Evolutionary conservation across 2,113 vertebrate genomes (phyloP).

Genomic region (Mormyrus iriodes): DNA sequence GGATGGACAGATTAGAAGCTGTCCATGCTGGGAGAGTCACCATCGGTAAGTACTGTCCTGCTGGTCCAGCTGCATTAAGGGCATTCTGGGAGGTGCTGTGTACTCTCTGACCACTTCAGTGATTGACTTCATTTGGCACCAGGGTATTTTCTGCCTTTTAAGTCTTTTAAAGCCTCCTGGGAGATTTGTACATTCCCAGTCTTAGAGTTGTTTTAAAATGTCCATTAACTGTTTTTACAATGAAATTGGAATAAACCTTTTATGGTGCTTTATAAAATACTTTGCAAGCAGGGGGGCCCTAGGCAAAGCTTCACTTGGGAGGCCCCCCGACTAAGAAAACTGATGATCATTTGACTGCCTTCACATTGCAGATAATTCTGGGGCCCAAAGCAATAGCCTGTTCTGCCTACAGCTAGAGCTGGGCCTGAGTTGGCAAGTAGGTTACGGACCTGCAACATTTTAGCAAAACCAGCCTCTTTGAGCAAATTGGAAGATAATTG

Average conservation of each 20-base stretch:
- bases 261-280: background rate
- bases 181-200: background rate
- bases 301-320: background rate
- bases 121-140: background rate
- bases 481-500: background rate
- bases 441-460: background rate
- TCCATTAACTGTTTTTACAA: background rate
- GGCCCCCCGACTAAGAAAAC: background rate
- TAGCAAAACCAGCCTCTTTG: background rate
- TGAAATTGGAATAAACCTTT: background rate
- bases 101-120: background rate
- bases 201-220: background rate
- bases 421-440: background rate
- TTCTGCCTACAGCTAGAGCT: background rate
- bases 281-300: background rate
- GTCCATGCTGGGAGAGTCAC: background rate
- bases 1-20: background rate
- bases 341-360: background rate
- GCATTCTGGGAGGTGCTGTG: background rate
- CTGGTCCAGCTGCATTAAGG: background rate
- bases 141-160: background rate
- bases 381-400: background rate
- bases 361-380: background rate
- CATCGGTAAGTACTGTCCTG: background rate
- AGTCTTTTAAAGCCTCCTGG: background rate